A percentile compares a stretch with the other conserved stretches of the same genome.
These are phyloP conservation scores for Tretioscincus oriximinensis DNA, from an alignment of 2,113 vertebrate genomes.

Conservation along the genomic window DNA sequence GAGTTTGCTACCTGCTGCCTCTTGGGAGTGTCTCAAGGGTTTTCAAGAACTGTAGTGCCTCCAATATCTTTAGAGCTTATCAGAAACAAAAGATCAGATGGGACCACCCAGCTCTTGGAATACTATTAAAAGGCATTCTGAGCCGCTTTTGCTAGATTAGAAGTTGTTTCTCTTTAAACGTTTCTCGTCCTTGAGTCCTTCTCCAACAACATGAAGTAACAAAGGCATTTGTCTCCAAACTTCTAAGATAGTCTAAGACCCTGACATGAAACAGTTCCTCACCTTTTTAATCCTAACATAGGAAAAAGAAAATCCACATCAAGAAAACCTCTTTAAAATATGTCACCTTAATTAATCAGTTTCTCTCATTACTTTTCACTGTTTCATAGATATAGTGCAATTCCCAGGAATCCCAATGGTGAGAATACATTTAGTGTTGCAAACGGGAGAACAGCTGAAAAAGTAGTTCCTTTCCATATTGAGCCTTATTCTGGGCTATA, in stretches of 20 bases:
- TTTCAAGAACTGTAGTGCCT: constrained; percentile 46
- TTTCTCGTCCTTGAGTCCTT: constrained; percentile 35
- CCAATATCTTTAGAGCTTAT: constrained; percentile 46
- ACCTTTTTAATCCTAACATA: neutral
- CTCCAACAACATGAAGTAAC: constrained; percentile 37
- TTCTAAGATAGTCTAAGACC: neutral
- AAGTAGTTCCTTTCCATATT: no score
- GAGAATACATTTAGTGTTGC: no score
- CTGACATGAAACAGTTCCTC: constrained; percentile 7
- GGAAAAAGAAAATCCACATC: constrained; percentile 30
- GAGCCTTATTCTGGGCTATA: no score
- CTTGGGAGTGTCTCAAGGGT: constrained; percentile 28
- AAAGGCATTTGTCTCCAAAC: constrained; percentile 47
- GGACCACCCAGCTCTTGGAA: constrained; percentile 56
- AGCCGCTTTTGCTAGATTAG: constrained; percentile 60
- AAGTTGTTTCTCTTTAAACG: constrained; percentile 36
- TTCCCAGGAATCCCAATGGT: no score
- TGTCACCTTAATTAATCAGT: neutral
- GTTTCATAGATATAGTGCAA: neutral
- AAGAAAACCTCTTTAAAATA: constrained; percentile 13
- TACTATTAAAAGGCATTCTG: constrained; percentile 42
- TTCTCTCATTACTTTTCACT: constrained; percentile 16
- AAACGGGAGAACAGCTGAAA: no score
- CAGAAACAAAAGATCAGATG: constrained; percentile 50
- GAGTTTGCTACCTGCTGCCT: constrained; percentile 26